Base-by-base conservation (phyloP, 2,113 vertebrate genomes). In the Perognathus longimembris region DNA sequence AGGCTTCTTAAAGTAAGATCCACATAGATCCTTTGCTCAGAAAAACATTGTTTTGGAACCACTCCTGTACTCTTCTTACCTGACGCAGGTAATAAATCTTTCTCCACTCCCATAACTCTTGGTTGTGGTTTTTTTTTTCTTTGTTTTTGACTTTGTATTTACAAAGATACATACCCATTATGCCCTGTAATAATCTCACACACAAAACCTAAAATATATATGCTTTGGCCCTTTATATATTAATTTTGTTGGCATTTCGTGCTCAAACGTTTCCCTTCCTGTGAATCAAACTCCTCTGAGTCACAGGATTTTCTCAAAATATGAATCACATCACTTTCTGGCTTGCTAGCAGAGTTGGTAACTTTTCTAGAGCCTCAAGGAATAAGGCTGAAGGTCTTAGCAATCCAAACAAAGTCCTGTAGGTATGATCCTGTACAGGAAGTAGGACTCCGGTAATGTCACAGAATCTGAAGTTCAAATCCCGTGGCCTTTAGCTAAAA, bases 121-220 rank as follows among this genome's bases (percentile, higher is more conserved):
- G 57, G 59, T 24, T 61, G 21, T 61, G 59, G 17, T 5, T 22
- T 59, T 59, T 26, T 61, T 61, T 26, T 61, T 22, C 26, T 61
- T 61, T 59, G 14, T 7, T 61, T 61, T 61, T 24, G 5, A 7
- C 21, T 24, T 26, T 61, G 22, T 61, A 26, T 26, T 61, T 26
- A 61, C 26, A 12, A 32, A 66, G 28, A 12, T 24, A 26, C 20
- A 61, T 24, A 61, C 50, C 59, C 59, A 61, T 26, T 61, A 26
- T 24, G 21, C 24, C 26, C 24, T 8, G 59, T 36, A 45, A 64
- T 2, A 2, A 42, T 83, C 34, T 77, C 2, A 1, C 15, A 12
- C 40, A 17, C 1, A 0, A n/a, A 50, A 18, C 4, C 28, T 28
- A 18, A 32, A 78, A 38, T 3, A 30, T 0, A 21, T 1, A 26